These are phyloP conservation scores for Lutjanus campechanus DNA, from an alignment of 2,797 vertebrate genomes.

Conservation along the genomic window DNA sequence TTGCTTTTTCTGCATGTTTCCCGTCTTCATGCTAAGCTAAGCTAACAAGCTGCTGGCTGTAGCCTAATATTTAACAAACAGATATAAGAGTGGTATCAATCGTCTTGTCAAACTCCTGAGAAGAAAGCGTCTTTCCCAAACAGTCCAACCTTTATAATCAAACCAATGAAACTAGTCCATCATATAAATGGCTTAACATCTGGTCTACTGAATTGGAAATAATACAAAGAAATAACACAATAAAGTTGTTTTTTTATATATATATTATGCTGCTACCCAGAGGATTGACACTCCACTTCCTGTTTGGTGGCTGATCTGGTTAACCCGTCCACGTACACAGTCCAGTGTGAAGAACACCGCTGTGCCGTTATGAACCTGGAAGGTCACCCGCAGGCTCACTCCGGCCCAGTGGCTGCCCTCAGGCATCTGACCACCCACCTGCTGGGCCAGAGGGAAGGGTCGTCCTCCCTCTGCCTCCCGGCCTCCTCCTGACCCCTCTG, in stretches of 20 bases:
- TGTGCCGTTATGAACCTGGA: conserved; percentile 88
- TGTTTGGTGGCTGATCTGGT: conserved; percentile 89
- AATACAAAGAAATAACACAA: not conserved
- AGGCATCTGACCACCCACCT: conserved; percentile 91
- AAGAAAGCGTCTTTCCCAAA: not conserved
- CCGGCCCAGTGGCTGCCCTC: conserved; percentile 91
- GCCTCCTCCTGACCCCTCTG: conserved; percentile 58
- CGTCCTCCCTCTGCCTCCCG: conserved; percentile 72
- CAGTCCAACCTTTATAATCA: conserved; percentile 14
- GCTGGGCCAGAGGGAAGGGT: conserved; percentile 84
- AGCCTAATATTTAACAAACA: not conserved
- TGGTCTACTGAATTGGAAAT: not conserved
- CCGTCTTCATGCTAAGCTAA: not conserved
- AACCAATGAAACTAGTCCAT: conserved; percentile 22
- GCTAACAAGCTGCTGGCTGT: not conserved
- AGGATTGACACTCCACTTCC: conserved; percentile 89
- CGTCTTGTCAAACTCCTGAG: not conserved
- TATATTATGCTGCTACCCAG: conserved; percentile 88
- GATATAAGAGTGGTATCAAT: not conserved
- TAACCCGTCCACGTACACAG: conserved; percentile 91
- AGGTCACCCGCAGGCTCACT: conserved; percentile 87
- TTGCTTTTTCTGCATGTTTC: not conserved
- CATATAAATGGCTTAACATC: conserved; percentile 4
- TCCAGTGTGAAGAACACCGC: conserved; percentile 88
- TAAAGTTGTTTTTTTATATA: not conserved